These are phyloP conservation scores for Marisa cornuarietis DNA, from an alignment of 1,140 invertebrate genomes.

Conservation along the genomic window DNA sequence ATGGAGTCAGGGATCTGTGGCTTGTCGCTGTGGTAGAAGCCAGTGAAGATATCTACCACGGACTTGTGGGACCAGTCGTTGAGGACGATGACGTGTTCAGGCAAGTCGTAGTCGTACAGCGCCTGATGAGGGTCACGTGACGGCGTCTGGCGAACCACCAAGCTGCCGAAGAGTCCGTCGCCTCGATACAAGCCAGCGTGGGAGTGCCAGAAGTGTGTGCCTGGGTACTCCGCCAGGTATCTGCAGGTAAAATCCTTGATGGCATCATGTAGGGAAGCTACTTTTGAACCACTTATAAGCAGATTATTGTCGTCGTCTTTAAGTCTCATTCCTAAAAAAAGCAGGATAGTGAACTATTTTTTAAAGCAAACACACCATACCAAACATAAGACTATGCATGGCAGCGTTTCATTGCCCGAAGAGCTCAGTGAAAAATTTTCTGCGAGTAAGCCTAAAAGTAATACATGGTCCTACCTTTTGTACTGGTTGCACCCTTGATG, in stretches of 20 bases:
- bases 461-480: no score
- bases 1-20: conserved; percentile 61
- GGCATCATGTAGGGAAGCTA: background rate
- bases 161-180: conserved; percentile 73
- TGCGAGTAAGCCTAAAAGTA: no score
- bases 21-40: conserved; percentile 39
- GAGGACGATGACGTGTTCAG: conserved; percentile 47
- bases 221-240: conserved; percentile 54
- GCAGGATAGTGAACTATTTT: no score
- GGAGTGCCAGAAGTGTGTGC: conserved; percentile 91
- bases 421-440: no score
- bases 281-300: background rate
- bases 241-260: background rate
- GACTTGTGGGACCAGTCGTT: conserved; percentile 47
- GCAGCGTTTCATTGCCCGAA: no score
- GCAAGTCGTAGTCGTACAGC: conserved; percentile 48
- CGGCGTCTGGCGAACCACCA: conserved; percentile 40
- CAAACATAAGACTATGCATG: no score
- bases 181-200: conserved; percentile 84
- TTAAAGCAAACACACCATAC: no score
- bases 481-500: no score
- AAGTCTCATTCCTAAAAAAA: no score
- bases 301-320: no score
- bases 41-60: conserved; percentile 36
- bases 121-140: conserved; percentile 37